phyloP scores from a whole-genome alignment of 2,888 invertebrate species.

The Xanthorhoe spadicearia region DNA sequence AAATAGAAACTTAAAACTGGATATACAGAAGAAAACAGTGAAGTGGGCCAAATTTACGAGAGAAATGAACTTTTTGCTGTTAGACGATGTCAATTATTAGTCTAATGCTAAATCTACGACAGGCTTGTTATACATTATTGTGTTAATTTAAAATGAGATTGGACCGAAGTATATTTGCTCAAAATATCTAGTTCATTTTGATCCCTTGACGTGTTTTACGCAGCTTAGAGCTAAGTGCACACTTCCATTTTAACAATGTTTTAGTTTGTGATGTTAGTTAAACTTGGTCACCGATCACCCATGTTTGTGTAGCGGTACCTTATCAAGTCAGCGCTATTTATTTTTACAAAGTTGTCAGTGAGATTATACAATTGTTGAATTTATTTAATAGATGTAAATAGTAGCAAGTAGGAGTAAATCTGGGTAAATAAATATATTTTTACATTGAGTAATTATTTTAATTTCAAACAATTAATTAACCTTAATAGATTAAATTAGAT shows the following conservation, averaged over 20 bases:
- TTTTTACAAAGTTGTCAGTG: constrained; percentile 4
- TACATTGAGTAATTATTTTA: constrained; percentile 3
- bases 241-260: background rate
- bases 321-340: background rate
- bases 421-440: constrained; percentile 21
- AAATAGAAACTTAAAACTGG: constrained; percentile 84
- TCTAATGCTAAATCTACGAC: background rate
- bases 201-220: background rate
- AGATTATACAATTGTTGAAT: constrained; percentile 34
- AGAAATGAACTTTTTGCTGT: constrained; percentile 66
- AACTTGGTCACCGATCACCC: background rate
- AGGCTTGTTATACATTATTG: background rate
- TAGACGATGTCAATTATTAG: constrained; percentile 55
- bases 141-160: background rate
- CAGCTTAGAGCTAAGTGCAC: background rate
- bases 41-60: constrained; percentile 66
- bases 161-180: background rate
- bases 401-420: constrained; percentile 17
- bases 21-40: constrained; percentile 80
- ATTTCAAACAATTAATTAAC: background rate
- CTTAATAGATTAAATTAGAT: background rate
- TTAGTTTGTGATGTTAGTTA: background rate
- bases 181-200: background rate
- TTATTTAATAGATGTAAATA: constrained; percentile 15
- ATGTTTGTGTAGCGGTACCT: background rate